Percentiles rank a stretch among this genome's conserved stretches.
These are phyloP conservation scores for Strix uralensis DNA, from an alignment of 2,113 vertebrate genomes.

Conservation along the genomic window DNA sequence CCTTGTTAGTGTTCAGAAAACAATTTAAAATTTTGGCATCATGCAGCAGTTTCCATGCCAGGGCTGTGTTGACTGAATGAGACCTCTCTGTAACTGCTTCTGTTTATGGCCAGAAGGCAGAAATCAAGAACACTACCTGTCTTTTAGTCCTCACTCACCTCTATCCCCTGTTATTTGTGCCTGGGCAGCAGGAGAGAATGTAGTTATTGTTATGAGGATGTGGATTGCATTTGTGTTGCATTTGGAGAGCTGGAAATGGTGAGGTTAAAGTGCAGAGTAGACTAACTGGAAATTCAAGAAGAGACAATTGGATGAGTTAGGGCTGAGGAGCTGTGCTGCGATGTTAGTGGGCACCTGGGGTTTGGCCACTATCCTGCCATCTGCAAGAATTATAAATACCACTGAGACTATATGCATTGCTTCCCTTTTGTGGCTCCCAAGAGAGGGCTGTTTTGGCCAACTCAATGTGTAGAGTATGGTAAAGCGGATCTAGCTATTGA, in stretches of 20 bases:
- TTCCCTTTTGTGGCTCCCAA: not conserved
- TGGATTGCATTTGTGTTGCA: not conserved
- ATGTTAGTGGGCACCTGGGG: not conserved
- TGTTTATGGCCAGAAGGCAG: not conserved
- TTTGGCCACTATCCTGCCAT: not conserved
- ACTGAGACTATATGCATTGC: rapidly evolving
- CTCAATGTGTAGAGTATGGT: rapidly evolving
- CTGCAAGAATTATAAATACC: not conserved
- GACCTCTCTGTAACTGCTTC: not conserved
- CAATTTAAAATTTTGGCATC: not conserved
- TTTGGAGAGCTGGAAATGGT: not conserved
- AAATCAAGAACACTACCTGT: not conserved
- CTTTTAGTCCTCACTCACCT: not conserved
- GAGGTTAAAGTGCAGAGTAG: not conserved
- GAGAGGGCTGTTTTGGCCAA: not conserved
- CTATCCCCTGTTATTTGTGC: not conserved
- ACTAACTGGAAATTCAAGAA: not conserved
- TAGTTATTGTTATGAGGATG: not conserved
- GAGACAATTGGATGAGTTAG: not conserved
- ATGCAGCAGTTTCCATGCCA: not conserved
- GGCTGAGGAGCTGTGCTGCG: not conserved
- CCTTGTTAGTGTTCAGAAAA: not conserved
- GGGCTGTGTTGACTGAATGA: not conserved
- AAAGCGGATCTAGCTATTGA: not conserved
- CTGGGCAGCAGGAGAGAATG: not conserved